Evolutionary conservation across 1,140 invertebrate species (phyloP), one percentile per base, ranked within the genome.

Genomic region (Aricia agestis): DNA sequence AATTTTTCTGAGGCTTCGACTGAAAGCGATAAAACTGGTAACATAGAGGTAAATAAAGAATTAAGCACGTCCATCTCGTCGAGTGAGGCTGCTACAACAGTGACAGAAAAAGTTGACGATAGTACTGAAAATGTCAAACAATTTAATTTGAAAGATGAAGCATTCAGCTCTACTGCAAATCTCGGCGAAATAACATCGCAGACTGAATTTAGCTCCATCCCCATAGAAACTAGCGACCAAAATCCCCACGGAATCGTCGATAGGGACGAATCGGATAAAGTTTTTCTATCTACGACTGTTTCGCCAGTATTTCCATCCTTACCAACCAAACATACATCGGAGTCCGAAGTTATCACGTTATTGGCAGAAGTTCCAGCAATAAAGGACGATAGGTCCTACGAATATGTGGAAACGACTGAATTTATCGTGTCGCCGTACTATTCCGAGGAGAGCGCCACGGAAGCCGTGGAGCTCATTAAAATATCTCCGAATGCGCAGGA

Each of bases 201-300:
- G 70, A 88, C 86, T 19, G 86, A 90, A 77, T 77, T 90, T 11
- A 91, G 89, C 69, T 91, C 87, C 41, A 76, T 91, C 65, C 83
- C 86, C 0, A 82, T 91, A 66, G 89, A 90, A 78, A 89, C 87
- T 0, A 91, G 89, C 74, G 87, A 91, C 61, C 89, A 89, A 77
- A 91, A 91, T 70, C 89, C 89, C n/a, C 84, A 85, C 66, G 83
- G 86, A 52, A 76, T 70, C 18, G 72, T 80, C 45, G 85, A 88
- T 25, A 84, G 76, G 67, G 73, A 78, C n/a, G 73, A 71, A 18
- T 83, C 82, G 72, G 80, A 89, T 25, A 85, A 80, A 73, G 69
- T 67, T 17, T 59, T 69, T 9, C 66, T 75, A 7, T 84, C 82
- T 2, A 86, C 82, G 7, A 61, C 67, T 10, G 73, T 80, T 66